Percentiles rank a stretch among this genome's conserved stretches.
Evolutionary conservation across 2,113 vertebrate genomes (phyloP).

Genomic region (Peromyscus californicus): DNA sequence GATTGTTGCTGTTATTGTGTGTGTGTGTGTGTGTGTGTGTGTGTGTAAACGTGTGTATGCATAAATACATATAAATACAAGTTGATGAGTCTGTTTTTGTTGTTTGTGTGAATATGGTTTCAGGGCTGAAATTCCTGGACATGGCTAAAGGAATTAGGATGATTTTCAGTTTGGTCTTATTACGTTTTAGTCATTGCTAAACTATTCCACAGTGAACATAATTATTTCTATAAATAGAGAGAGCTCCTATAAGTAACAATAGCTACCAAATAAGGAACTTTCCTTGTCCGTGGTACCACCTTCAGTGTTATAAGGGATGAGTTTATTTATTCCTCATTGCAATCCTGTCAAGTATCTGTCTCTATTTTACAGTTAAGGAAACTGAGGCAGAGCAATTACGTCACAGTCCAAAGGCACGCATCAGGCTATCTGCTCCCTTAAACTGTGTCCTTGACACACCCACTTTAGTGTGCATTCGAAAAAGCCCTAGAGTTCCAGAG

Average conservation of each 20-base stretch:
- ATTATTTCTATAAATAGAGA: slow-evolving; percentile 45
- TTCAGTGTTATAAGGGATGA: accelerated
- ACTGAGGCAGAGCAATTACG: neutral
- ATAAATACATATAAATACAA: neutral
- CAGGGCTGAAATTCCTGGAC: neutral
- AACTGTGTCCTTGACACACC: neutral
- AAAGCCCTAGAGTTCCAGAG: neutral
- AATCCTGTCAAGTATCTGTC: neutral
- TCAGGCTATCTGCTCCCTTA: neutral
- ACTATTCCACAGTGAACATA: neutral
- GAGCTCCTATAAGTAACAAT: neutral
- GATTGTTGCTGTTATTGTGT: neutral
- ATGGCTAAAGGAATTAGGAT: neutral
- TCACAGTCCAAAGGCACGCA: neutral
- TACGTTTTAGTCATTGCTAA: slow-evolving; percentile 7
- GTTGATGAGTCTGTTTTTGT: neutral
- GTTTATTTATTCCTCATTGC: neutral
- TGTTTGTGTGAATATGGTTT: neutral
- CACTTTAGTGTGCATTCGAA: neutral
- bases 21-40: accelerated
- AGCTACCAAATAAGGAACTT: neutral
- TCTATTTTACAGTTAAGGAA: neutral
- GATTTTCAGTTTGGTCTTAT: neutral
- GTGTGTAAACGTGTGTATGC: too few relatives aligned
- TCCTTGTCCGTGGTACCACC: neutral